Evolutionary conservation across 2,888 invertebrate species (phyloP).

Genomic region (Lasioglossum figueresi): DNA sequence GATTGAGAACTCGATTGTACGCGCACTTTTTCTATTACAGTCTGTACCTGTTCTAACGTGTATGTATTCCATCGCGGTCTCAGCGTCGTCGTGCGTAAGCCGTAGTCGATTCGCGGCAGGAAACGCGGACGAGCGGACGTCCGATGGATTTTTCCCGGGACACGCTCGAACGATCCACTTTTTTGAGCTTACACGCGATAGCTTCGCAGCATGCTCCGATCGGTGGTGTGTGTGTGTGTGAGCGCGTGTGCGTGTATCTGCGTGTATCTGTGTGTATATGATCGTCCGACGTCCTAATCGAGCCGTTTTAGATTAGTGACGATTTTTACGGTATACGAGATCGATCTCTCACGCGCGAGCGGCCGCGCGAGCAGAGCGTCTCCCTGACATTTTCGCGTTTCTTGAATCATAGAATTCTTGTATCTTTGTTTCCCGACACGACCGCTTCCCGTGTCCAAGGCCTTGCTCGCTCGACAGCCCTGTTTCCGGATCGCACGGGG

Average conservation of each 20-base stretch:
- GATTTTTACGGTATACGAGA: slow-evolving; percentile 41
- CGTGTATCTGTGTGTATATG: neutral
- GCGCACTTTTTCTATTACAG: slow-evolving; percentile 61
- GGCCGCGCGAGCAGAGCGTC: too few species aligned
- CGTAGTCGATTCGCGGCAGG: neutral
- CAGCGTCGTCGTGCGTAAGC: neutral
- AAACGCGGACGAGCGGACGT: neutral
- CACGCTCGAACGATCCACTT: slow-evolving; percentile 7
- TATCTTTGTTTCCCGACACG: slow-evolving; percentile 26
- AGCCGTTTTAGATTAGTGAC: slow-evolving; percentile 33
- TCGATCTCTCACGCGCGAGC: slow-evolving; percentile 15
- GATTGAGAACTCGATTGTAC: slow-evolving; percentile 26
- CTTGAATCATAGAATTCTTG: neutral
- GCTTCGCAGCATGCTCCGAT: slow-evolving; percentile 3
- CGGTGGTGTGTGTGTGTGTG: neutral
- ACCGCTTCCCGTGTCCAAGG: neutral
- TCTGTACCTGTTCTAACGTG: slow-evolving; percentile 51
- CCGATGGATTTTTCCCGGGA: neutral
- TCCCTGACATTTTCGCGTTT: slow-evolving; percentile 27
- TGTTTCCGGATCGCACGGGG: neutral
- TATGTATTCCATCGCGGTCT: slow-evolving; percentile 20
- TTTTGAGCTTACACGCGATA: slow-evolving; percentile 3
- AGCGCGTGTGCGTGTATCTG: neutral
- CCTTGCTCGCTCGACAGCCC: neutral
- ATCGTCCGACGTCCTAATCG: slow-evolving; percentile 6